phyloP scores from a whole-genome alignment of 2,113 vertebrate species.

The Nannospalax galili region DNA sequence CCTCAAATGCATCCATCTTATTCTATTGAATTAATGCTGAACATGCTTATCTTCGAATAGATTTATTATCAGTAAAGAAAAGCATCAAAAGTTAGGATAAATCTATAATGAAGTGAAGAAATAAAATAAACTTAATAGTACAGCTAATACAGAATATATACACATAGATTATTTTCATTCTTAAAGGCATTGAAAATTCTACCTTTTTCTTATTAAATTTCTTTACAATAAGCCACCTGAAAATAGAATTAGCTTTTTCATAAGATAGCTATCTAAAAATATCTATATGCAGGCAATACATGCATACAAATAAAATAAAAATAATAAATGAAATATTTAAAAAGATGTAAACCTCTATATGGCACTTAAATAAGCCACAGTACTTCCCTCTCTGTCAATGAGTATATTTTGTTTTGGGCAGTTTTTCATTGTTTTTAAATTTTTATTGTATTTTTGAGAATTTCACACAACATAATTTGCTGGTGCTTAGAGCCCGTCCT shows the following conservation, averaged over 20 bases:
- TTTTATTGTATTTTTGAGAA: too few species aligned
- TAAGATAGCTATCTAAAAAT: too few species aligned
- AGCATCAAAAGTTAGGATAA: not conserved
- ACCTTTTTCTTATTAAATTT: slow-evolving; percentile 2
- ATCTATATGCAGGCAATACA: too few species aligned
- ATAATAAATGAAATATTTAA: too few species aligned
- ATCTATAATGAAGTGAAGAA: not conserved
- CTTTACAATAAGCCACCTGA: not conserved
- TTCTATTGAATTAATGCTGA: not conserved
- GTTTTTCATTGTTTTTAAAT: not conserved
- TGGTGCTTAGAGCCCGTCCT: too few species aligned
- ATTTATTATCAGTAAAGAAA: not conserved
- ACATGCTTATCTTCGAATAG: not conserved
- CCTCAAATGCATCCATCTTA: not conserved
- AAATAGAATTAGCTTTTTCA: slow-evolving; percentile 15
- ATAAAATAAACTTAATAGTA: not conserved
- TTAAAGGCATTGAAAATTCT: not conserved
- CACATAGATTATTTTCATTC: not conserved
- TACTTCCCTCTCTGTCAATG: not conserved
- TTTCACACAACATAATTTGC: too few species aligned
- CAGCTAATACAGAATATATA: not conserved
- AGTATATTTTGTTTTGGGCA: not conserved
- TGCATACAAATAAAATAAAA: too few species aligned
- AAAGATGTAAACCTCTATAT: not conserved
- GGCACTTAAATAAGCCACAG: not conserved